Evolutionary conservation across 2,797 vertebrate species (phyloP).

Genomic region (Enoplosus armatus): DNA sequence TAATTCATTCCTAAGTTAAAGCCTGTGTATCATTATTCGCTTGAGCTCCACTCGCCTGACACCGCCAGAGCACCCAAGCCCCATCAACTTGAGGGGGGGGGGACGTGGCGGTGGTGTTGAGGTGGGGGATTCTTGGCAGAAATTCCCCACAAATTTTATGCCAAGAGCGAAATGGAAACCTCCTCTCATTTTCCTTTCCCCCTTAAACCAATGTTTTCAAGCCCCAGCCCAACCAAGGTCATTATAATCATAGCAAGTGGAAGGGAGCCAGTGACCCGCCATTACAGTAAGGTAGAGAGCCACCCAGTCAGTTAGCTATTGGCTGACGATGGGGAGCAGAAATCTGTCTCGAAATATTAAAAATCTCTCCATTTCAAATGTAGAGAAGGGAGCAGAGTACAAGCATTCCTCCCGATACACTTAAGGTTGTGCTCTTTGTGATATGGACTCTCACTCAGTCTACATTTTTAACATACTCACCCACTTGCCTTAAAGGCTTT

Average conservation of each 20-base stretch:
- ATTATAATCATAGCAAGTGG: constrained; percentile 90
- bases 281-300: constrained; percentile 85
- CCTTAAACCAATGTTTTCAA: constrained; percentile 89
- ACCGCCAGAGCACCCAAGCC: constrained; percentile 73
- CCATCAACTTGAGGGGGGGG: constrained; percentile 69
- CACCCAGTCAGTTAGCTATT: constrained; percentile 79
- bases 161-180: constrained; percentile 90
- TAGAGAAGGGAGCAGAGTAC: constrained; percentile 59
- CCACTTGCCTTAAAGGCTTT: constrained; percentile 24
- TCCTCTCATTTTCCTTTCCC: constrained; percentile 87
- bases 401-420: constrained; percentile 51
- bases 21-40: constrained; percentile 84
- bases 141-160: constrained; percentile 84
- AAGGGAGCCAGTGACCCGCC: constrained; percentile 86
- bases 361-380: constrained; percentile 77
- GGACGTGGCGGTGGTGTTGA: constrained; percentile 52
- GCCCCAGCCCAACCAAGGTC: constrained; percentile 88
- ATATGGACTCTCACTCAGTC: constrained; percentile 29
- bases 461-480: constrained; percentile 30
- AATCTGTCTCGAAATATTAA: constrained; percentile 69
- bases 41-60: constrained; percentile 77
- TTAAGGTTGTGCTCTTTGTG: constrained; percentile 49
- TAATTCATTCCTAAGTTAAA: constrained; percentile 85
- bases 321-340: constrained; percentile 69
- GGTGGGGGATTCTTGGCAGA: constrained; percentile 82